Conservation (phyloP, 2,888 invertebrate genomes). For the Synanthedon formicaeformis region DNA sequence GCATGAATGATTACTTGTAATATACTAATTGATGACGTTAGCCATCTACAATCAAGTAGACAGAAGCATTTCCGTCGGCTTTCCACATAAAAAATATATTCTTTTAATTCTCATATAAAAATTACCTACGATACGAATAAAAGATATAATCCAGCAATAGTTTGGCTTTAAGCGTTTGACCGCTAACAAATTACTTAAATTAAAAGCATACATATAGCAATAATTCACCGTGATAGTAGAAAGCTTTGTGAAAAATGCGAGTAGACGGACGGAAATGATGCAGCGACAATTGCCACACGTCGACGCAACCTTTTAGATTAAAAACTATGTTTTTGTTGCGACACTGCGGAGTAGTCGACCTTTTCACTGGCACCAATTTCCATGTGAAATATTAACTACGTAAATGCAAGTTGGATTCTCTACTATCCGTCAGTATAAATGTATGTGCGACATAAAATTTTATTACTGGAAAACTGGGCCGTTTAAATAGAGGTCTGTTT, state of each 20-base stretch:
- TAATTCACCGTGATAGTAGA: background rate
- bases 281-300: conserved; percentile 18
- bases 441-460: background rate
- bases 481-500: background rate
- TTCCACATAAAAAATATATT: too few species aligned
- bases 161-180: too few species aligned
- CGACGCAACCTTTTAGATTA: conserved; percentile 25
- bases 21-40: too few species aligned
- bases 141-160: too few species aligned
- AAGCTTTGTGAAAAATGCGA: background rate
- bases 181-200: too few species aligned
- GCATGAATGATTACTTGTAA: too few species aligned
- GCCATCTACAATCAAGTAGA: too few species aligned
- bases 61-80: too few species aligned
- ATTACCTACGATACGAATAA: too few species aligned
- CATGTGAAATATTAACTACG: conserved; percentile 1
- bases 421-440: background rate
- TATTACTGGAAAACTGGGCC: background rate
- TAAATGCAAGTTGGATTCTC: background rate
- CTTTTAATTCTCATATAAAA: too few species aligned
- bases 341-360: conserved; percentile 24
- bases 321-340: conserved; percentile 36
- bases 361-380: conserved; percentile 22
- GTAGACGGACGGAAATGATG: background rate
- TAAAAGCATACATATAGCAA: too few species aligned